Conservation (phyloP, 2,797 vertebrate species). For the Triplophysa yarkandensis region DNA sequence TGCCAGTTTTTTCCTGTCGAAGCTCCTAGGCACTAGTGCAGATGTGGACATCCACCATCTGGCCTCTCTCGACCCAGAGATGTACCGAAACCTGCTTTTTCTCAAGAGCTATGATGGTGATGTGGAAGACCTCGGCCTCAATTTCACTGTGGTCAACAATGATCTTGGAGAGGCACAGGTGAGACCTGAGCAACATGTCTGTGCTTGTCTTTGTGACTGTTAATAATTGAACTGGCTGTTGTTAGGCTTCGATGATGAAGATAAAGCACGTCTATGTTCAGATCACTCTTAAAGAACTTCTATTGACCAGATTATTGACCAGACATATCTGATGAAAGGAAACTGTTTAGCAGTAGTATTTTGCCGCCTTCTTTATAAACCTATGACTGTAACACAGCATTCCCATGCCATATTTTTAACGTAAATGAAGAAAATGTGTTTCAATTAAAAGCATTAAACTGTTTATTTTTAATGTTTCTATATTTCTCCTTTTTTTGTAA, state of each 20-base stretch:
- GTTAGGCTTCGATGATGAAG: constrained; percentile 60
- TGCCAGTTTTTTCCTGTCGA: constrained; percentile 97
- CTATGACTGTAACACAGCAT: not conserved
- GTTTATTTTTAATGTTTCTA: not conserved
- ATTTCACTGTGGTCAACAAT: constrained; percentile 98
- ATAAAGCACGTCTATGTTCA: constrained; percentile 68
- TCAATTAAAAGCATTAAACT: too few relatives aligned
- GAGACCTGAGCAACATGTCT: not conserved
- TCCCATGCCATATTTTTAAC: too few relatives aligned
- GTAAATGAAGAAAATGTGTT: too few relatives aligned
- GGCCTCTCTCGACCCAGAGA: constrained; percentile 94
- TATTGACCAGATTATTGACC: constrained; percentile 70
- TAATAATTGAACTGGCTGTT: constrained; percentile 71
- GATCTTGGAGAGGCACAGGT: constrained; percentile 98
- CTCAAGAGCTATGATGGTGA: constrained; percentile 97
- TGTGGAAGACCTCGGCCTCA: constrained; percentile 95
- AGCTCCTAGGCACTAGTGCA: constrained; percentile 93
- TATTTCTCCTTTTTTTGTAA: constrained; percentile 6
- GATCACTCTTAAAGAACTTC: constrained; percentile 54
- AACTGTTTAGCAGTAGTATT: not conserved
- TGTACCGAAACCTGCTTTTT: constrained; percentile 96
- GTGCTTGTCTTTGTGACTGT: constrained; percentile 48
- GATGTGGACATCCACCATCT: constrained; percentile 98
- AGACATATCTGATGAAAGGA: constrained; percentile 35
- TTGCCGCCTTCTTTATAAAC: not conserved